A percentile compares a stretch with the other conserved stretches of the same genome.
Conservation (phyloP, 2,797 vertebrate genomes). For the Borostomias antarcticus region DNA sequence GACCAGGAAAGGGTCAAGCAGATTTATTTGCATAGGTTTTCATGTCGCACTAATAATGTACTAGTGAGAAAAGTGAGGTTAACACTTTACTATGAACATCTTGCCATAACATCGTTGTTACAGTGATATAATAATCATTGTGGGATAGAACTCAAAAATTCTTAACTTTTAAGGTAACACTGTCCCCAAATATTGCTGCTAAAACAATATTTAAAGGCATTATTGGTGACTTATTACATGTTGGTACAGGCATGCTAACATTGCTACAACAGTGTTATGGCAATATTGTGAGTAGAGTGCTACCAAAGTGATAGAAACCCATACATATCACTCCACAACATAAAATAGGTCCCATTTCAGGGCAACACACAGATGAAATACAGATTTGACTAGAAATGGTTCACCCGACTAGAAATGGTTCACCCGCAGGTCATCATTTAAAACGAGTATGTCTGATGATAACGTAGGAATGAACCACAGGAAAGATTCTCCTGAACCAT, state of each 20-base stretch:
- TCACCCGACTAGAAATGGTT: background rate
- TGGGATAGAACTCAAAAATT: conserved; percentile 8
- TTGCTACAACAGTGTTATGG: background rate
- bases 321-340: background rate
- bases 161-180: too few species aligned
- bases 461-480: too few species aligned
- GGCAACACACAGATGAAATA: conserved; percentile 3
- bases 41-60: conserved; percentile 4
- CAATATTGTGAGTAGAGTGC: background rate
- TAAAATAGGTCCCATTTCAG: conserved; percentile 2
- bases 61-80: background rate
- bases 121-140: background rate
- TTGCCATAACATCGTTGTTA: background rate
- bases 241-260: too few species aligned
- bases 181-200: too few species aligned
- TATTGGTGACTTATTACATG: too few species aligned
- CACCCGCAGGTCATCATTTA: conserved; percentile 9
- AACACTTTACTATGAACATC: background rate
- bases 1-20: background rate
- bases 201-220: too few species aligned
- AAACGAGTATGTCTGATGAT: background rate
- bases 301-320: background rate
- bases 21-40: conserved; percentile 35
- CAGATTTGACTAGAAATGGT: background rate
- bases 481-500: too few species aligned